phyloP scores from a whole-genome alignment of 2,888 invertebrate genomes.

The Eupelmus urozonus region DNA sequence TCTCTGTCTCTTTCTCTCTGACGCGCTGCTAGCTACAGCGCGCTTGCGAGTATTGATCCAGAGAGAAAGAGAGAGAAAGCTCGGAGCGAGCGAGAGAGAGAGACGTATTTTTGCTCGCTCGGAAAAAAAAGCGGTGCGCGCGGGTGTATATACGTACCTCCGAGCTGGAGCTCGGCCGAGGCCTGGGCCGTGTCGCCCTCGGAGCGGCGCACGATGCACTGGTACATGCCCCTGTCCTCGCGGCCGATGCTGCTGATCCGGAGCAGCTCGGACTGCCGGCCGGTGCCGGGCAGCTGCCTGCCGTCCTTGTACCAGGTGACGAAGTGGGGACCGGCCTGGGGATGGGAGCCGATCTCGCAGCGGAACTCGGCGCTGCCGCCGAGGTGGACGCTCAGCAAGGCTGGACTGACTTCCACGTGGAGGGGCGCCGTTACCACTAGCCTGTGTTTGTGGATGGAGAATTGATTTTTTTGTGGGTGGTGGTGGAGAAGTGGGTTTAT shows the following conservation, averaged over 20 bases:
- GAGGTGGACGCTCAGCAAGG: conserved; percentile 85
- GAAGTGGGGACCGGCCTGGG: conserved; percentile 79
- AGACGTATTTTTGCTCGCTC: neutral
- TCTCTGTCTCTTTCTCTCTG: neutral
- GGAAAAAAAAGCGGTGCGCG: no score
- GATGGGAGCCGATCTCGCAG: conserved; percentile 74
- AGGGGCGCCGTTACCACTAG: conserved; percentile 83
- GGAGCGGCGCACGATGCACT: conserved; percentile 84
- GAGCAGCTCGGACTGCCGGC: conserved; percentile 82
- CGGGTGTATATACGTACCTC: conserved; percentile 81
- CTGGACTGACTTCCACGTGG: conserved; percentile 83
- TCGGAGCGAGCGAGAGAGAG: neutral
- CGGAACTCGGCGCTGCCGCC: conserved; percentile 86
- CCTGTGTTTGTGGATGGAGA: no score
- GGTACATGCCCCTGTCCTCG: conserved; percentile 88
- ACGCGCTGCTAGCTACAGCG: no score
- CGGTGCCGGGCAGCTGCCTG: conserved; percentile 82
- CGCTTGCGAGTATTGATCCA: neutral
- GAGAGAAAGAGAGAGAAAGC: no score
- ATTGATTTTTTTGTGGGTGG: no score
- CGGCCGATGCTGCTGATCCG: conserved; percentile 84
- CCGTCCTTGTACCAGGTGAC: conserved; percentile 85
- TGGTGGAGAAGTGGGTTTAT: no score
- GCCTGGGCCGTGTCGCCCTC: conserved; percentile 88
- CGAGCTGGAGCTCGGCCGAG: conserved; percentile 85